Evolutionary conservation across 2,113 vertebrate genomes (phyloP).

Genomic region (Oryzias celebensis): DNA sequence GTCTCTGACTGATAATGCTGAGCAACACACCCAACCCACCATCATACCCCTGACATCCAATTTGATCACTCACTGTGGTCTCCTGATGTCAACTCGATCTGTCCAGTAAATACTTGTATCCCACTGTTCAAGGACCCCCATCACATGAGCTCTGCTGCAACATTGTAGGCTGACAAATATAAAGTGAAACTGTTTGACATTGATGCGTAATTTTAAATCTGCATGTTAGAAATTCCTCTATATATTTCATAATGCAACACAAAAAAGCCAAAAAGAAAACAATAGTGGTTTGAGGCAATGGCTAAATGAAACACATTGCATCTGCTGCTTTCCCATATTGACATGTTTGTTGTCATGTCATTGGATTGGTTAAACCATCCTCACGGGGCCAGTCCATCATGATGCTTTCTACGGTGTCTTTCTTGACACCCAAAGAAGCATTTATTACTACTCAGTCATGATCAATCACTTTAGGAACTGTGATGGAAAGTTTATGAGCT

Average conservation of each 20-base stretch:
- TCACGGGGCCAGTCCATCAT: constrained; percentile 58
- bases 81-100: constrained; percentile 47
- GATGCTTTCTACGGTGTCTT: constrained; percentile 43
- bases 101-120: constrained; percentile 16
- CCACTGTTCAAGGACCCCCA: neutral
- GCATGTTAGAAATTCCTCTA: too few species aligned
- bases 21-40: constrained; percentile 48
- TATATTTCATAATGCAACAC: too few species aligned
- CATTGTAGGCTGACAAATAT: too few species aligned
- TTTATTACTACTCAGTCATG: constrained; percentile 53
- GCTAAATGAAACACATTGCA: constrained; percentile 5
- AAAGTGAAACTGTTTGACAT: too few species aligned
- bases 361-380: constrained; percentile 58
- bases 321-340: constrained; percentile 34
- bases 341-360: constrained; percentile 56
- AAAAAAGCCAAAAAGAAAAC: neutral
- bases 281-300: constrained; percentile 7
- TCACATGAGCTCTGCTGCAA: neutral
- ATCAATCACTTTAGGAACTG: constrained; percentile 50
- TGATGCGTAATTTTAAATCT: too few species aligned
- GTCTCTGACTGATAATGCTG: constrained; percentile 78
- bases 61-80: constrained; percentile 78
- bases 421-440: constrained; percentile 51
- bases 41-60: constrained; percentile 67
- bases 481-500: constrained; percentile 16